These are phyloP conservation scores for Sisyra terminalis DNA, from an alignment of 2,888 invertebrate species.

Conservation along the genomic window DNA sequence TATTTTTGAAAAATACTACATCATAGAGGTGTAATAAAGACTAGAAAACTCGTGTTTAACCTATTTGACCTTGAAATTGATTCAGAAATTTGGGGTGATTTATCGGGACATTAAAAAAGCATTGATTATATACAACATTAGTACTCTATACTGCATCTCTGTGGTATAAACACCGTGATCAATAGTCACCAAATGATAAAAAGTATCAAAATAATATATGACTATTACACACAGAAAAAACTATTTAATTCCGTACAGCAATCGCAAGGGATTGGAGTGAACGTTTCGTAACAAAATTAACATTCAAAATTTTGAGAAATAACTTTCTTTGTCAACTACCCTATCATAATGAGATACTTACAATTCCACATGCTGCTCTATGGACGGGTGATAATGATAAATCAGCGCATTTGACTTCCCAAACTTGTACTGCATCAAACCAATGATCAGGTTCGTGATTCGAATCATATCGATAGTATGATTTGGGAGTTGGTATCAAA, in stretches of 20 bases:
- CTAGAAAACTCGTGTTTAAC: background rate
- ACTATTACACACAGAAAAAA: no score
- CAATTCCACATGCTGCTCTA: constrained; percentile 71
- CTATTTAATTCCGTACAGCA: no score
- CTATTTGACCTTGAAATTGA: constrained; percentile 1
- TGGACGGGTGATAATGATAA: constrained; percentile 91
- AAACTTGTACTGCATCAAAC: constrained; percentile 76
- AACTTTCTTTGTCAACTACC: background rate
- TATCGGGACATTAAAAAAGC: no score
- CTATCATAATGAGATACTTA: constrained; percentile 28
- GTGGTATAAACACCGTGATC: no score
- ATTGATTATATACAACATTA: no score
- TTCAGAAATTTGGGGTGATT: no score
- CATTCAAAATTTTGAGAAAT: background rate
- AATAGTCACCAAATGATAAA: no score
- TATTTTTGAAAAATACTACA: no score
- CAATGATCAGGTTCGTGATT: constrained; percentile 71
- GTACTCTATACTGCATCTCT: no score
- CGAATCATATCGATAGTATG: constrained; percentile 64
- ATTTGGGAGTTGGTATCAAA: constrained; percentile 54
- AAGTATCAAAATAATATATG: no score
- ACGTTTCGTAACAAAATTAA: background rate
- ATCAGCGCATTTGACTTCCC: constrained; percentile 97
- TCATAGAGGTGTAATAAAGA: no score
- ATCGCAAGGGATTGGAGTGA: background rate